Base-by-base conservation (phyloP, 2,888 invertebrate species). In the Odontocolon sp. region DNA sequence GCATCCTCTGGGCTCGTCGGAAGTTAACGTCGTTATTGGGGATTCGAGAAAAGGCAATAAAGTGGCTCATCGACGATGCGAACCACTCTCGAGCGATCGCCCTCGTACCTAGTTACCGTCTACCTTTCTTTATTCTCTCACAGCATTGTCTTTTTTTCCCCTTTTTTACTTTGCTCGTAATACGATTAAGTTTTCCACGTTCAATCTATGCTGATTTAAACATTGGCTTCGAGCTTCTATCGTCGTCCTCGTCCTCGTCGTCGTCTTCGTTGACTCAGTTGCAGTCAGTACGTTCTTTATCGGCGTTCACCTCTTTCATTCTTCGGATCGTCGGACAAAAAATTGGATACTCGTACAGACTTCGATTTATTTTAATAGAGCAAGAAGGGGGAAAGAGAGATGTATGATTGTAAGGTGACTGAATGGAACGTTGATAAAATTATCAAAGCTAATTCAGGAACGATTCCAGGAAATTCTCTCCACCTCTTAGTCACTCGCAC, bases 181-280 rank as follows among this genome's bases (percentile, higher is more conserved):
- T 77, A 59, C 77, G 73, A 77, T 77, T 77, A 69, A 77, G 42
- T 64, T 77, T 77, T 73, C 68, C 63, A 50, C 63, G 57, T 77
- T 77, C 68, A 77, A 77, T 77, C 72, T 72, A 73, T 77, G 77
- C 68, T 77, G 77, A 77, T 77, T 77, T 69, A 77, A 77, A 77
- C 77, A 77, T 77, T 73, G 54, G 42, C 42, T 36, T 50, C 40
- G 31, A 64, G 63, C 52, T 64, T 45, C 42, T 28, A n/a, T 47
- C 68, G 4, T 52, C 14, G 54, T 47, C 26, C 26, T 36, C 16
- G 14, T 33, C 31, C 11, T 18, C 47, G 26, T 69, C 42, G 54
- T 50, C 31, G 28, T 6, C 31, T 3, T 14, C 38, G 11, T 18
- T 3, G n/a, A n/a, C n/a, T n/a, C n/a, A n/a, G n/a, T n/a, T n/a